These are phyloP conservation scores for Armadillidium nasatum DNA, from an alignment of 1,140 invertebrate genomes.

Conservation along the genomic window DNA sequence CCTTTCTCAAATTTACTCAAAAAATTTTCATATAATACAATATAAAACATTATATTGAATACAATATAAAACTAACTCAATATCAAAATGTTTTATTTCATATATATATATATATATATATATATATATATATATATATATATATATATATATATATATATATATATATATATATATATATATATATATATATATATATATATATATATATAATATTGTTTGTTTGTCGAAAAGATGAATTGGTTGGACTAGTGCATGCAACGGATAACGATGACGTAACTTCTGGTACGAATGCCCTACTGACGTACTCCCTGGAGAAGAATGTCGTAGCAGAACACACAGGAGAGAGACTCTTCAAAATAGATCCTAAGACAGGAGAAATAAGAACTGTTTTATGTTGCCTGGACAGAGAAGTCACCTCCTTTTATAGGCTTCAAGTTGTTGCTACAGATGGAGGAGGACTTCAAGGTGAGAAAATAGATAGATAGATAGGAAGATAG, in stretches of 20 bases:
- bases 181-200: too few relatives aligned
- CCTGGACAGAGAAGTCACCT: constrained; percentile 35
- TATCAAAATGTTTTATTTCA: too few relatives aligned
- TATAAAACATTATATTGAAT: too few relatives aligned
- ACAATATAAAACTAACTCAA: too few relatives aligned
- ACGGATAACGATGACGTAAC: constrained; percentile 38
- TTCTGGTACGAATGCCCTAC: constrained; percentile 30
- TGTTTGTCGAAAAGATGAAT: constrained; percentile 45
- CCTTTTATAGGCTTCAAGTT: constrained; percentile 34
- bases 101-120: too few relatives aligned
- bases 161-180: too few relatives aligned
- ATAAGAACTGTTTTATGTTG: constrained; percentile 38
- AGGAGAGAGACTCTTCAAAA: constrained; percentile 47
- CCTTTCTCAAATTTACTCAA: too few relatives aligned
- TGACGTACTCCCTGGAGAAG: constrained; percentile 35
- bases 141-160: too few relatives aligned
- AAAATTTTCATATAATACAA: too few relatives aligned
- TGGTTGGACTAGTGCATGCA: constrained; percentile 42
- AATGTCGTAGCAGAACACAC: constrained; percentile 51
- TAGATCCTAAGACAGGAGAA: constrained; percentile 52
- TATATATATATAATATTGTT: too few relatives aligned
- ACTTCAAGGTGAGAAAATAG: constrained; percentile 46
- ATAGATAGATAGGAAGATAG: too few relatives aligned
- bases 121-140: too few relatives aligned
- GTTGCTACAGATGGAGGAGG: constrained; percentile 49